phyloP scores from a whole-genome alignment of 2,888 invertebrate species.

The Hypsopygia costalis region DNA sequence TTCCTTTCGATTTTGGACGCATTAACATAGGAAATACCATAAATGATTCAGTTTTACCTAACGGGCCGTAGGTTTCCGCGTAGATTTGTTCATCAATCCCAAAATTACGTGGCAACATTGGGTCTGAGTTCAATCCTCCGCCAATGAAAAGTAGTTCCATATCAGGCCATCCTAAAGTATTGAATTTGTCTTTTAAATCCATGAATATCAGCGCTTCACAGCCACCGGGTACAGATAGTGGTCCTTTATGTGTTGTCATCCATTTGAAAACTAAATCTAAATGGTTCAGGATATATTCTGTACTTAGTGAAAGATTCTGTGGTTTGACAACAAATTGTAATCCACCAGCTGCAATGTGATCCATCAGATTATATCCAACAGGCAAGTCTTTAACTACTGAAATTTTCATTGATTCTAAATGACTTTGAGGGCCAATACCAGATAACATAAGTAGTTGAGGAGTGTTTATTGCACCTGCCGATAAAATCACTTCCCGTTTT shows the following conservation, averaged over 20 bases:
- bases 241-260: slow-evolving; percentile 75
- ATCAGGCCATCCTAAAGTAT: slow-evolving; percentile 81
- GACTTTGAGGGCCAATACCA: slow-evolving; percentile 84
- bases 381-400: slow-evolving; percentile 77
- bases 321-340: slow-evolving; percentile 77
- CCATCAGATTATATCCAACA: slow-evolving; percentile 86
- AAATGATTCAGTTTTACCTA: slow-evolving; percentile 61
- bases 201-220: slow-evolving; percentile 84
- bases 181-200: slow-evolving; percentile 79
- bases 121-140: slow-evolving; percentile 75
- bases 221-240: slow-evolving; percentile 83
- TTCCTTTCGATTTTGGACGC: slow-evolving; percentile 86
- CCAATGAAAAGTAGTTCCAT: slow-evolving; percentile 82
- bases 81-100: slow-evolving; percentile 73
- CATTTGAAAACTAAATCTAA: slow-evolving; percentile 73
- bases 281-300: slow-evolving; percentile 56
- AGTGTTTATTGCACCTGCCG: slow-evolving; percentile 88
- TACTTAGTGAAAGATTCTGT: slow-evolving; percentile 49
- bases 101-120: slow-evolving; percentile 69
- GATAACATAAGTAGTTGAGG: slow-evolving; percentile 90
- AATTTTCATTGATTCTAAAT: slow-evolving; percentile 79
- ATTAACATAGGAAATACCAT: slow-evolving; percentile 86
- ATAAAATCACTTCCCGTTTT: slow-evolving; percentile 86
- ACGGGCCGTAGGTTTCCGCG: slow-evolving; percentile 52
- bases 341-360: slow-evolving; percentile 84